Evolutionary conservation across 2,113 vertebrate species (phyloP).

Genomic region (Pedetes capensis): DNA sequence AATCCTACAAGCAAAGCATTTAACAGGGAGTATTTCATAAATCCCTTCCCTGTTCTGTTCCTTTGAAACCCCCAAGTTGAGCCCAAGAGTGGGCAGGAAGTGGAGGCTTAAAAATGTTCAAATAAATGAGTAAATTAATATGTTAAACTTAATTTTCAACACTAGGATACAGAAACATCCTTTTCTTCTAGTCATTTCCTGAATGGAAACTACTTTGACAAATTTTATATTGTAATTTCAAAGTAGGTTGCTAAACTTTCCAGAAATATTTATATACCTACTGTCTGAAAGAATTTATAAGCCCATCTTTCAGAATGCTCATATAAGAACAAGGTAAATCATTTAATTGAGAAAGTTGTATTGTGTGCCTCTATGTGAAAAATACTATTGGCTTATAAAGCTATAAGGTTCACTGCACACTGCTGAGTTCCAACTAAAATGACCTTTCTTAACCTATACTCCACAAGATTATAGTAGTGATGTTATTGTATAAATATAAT

Average conservation of each 20-base stretch:
- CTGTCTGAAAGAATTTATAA: background rate
- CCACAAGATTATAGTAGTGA: background rate
- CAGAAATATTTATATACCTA: background rate
- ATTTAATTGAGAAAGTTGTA: background rate
- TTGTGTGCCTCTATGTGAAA: background rate
- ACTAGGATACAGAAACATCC: background rate
- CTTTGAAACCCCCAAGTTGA: background rate
- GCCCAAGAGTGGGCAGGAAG: background rate
- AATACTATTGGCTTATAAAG: too few relatives aligned
- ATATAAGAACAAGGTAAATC: background rate
- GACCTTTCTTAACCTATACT: background rate
- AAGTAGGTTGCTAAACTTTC: conserved; percentile 17
- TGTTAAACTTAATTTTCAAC: background rate
- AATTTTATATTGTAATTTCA: background rate
- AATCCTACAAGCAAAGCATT: background rate
- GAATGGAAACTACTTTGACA: conserved; percentile 18
- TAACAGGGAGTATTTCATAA: background rate
- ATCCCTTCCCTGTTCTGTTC: background rate
- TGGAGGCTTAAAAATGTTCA: background rate
- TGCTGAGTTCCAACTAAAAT: background rate
- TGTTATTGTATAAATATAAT: too few relatives aligned
- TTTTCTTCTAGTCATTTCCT: conserved; percentile 23
- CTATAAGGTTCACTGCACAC: too few relatives aligned
- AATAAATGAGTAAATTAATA: background rate
- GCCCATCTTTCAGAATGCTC: background rate